Conservation (phyloP, 2,888 invertebrate genomes). For the Odontocolon sp. region DNA sequence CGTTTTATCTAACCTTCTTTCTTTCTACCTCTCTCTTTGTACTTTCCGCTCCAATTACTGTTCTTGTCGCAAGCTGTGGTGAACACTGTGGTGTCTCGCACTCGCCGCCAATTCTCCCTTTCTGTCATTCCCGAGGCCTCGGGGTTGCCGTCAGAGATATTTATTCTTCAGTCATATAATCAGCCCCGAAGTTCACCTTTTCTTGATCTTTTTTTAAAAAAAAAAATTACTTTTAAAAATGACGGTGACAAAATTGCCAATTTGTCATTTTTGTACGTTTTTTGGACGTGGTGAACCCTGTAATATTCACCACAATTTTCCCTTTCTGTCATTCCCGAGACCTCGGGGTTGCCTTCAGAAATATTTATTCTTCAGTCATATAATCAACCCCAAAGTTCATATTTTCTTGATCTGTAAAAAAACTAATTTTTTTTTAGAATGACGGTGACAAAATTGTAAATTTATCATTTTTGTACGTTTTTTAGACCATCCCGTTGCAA, state of each 20-base stretch:
- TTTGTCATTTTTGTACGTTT: no score
- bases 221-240: no score
- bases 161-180: background rate
- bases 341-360: background rate
- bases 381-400: constrained; percentile 7
- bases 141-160: background rate
- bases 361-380: background rate
- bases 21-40: constrained; percentile 37
- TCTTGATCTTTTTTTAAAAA: background rate
- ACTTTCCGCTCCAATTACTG: constrained; percentile 51
- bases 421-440: no score
- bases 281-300: constrained; percentile 8
- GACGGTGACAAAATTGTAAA: no score
- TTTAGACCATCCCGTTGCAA: no score
- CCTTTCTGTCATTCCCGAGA: background rate
- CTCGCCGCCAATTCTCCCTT: constrained; percentile 31
- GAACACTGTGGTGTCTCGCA: constrained; percentile 17
- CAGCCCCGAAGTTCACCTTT: background rate
- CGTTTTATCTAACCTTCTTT: background rate
- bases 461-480: no score
- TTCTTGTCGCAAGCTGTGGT: constrained; percentile 35
- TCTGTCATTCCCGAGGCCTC: background rate
- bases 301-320: constrained; percentile 33
- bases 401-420: background rate
- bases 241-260: no score